Evolutionary conservation across 2,888 invertebrate species (phyloP).

Genomic region (Timema cristinae): DNA sequence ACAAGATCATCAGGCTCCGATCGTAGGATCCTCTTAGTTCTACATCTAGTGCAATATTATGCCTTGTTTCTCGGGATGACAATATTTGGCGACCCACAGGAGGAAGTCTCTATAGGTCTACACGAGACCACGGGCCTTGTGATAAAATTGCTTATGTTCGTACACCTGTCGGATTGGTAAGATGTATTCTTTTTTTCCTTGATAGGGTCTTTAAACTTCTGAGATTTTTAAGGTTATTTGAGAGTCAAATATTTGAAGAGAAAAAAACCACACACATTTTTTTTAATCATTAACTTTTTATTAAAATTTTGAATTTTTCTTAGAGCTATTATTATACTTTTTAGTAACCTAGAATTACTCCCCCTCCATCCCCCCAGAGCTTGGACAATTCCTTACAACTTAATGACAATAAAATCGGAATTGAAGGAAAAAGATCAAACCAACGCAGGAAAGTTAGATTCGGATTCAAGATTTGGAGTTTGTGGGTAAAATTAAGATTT

Average conservation of each 20-base stretch:
- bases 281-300: constrained; percentile 15
- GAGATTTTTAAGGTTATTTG: not conserved
- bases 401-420: too few species aligned
- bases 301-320: not conserved
- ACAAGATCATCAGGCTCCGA: not conserved
- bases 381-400: too few species aligned
- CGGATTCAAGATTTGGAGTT: too few species aligned
- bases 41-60: constrained; percentile 59
- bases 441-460: too few species aligned
- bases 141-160: constrained; percentile 54
- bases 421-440: too few species aligned
- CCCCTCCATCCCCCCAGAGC: too few species aligned
- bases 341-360: too few species aligned
- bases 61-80: constrained; percentile 58
- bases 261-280: not conserved
- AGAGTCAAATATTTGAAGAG: too few species aligned
- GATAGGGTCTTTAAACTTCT: too few species aligned
- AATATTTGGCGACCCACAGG: constrained; percentile 61
- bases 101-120: constrained; percentile 63
- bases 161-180: constrained; percentile 65
- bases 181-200: constrained; percentile 29
- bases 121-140: constrained; percentile 73
- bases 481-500: too few species aligned
- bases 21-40: constrained; percentile 12
- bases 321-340: too few species aligned